Conservation (phyloP, 2,888 invertebrate species). For the Salpingus planirostris region DNA sequence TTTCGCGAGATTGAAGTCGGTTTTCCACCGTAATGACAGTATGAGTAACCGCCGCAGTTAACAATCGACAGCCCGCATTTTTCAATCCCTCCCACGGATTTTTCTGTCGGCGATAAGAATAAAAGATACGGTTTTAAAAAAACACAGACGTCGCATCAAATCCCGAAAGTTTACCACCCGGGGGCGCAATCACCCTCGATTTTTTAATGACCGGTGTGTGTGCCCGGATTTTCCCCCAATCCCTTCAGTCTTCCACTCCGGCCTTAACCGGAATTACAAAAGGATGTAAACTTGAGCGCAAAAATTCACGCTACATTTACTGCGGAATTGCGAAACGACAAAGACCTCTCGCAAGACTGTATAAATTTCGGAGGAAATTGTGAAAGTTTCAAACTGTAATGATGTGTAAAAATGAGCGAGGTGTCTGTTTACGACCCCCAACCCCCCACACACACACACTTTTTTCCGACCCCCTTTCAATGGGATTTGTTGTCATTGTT, state of each 20-base stretch:
- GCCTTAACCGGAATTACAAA: slow-evolving; percentile 12
- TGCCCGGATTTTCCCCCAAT: slow-evolving; percentile 7
- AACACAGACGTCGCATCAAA: no score
- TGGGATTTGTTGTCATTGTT: slow-evolving; percentile 17
- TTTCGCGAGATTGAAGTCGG: slow-evolving; percentile 6
- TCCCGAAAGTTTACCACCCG: no score
- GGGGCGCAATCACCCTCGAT: no score
- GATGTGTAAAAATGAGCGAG: slow-evolving; percentile 35
- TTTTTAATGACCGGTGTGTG: slow-evolving; percentile 6
- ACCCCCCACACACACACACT: no score
- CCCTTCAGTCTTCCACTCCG: no score
- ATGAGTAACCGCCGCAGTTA: slow-evolving; percentile 14
- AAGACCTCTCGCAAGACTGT: slow-evolving; percentile 27
- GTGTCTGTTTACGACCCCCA: slow-evolving; percentile 30
- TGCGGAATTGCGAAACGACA: slow-evolving; percentile 26
- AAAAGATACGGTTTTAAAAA: slow-evolving; percentile 8
- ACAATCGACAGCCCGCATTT: slow-evolving; percentile 15
- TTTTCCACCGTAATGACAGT: slow-evolving; percentile 13
- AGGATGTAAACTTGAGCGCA: slow-evolving; percentile 9
- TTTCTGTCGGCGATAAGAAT: no score
- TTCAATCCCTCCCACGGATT: no score
- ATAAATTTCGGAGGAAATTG: slow-evolving; percentile 33
- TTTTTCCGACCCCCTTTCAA: slow-evolving; percentile 11
- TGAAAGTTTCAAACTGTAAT: slow-evolving; percentile 35
- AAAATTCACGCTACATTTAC: slow-evolving; percentile 29